These are phyloP conservation scores for Brachionus asplanchnoidis DNA, from an alignment of 1,140 invertebrate genomes.

Conservation along the genomic window DNA sequence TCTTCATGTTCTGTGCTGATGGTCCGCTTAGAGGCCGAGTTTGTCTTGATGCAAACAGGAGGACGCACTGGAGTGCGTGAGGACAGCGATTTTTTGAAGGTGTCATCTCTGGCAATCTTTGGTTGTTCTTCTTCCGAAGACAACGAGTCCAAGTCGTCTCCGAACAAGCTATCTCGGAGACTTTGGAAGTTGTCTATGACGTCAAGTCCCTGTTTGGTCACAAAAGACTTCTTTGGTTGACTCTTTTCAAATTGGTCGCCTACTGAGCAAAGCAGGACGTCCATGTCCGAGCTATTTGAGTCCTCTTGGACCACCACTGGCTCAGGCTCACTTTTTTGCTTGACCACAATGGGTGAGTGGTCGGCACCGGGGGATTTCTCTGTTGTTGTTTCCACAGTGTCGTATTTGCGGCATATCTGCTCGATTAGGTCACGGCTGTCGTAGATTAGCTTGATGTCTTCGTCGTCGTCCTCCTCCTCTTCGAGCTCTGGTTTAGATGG, in stretches of 20 bases:
- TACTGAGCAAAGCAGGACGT: neutral
- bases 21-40: neutral
- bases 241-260: constrained; percentile 3
- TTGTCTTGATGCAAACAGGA: neutral
- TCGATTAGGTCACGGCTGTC: constrained; percentile 2
- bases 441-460: constrained; percentile 16
- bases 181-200: neutral
- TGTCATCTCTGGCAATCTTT: neutral
- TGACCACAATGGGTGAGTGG: neutral
- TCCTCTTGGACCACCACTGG: neutral
- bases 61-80: neutral
- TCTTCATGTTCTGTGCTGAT: neutral
- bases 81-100: neutral
- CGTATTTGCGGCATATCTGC: constrained; percentile 21
- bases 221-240: too few relatives aligned
- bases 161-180: neutral
- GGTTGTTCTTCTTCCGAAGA: neutral
- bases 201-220: neutral
- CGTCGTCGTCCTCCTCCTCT: neutral
- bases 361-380: neutral
- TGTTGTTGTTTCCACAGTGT: neutral
- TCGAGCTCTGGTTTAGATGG: neutral
- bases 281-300: neutral
- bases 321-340: neutral
- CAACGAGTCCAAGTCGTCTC: neutral